Evolutionary conservation across 2,113 vertebrate species (phyloP).

Genomic region (Mola mola): DNA sequence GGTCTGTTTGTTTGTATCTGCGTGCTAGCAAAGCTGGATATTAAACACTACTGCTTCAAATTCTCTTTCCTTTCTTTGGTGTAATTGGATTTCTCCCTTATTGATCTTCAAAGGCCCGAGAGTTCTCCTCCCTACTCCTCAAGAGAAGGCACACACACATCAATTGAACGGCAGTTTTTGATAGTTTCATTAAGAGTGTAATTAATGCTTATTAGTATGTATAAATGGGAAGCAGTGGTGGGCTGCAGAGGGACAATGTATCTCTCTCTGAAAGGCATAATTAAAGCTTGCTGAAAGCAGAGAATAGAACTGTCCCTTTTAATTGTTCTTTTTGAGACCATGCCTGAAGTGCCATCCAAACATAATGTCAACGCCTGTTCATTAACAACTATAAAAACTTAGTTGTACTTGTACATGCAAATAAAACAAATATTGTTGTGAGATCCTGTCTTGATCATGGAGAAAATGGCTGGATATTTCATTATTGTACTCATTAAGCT

Average conservation of each 20-base stretch:
- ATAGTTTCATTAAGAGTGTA: constrained; percentile 84
- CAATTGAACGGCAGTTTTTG: constrained; percentile 76
- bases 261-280: constrained; percentile 75
- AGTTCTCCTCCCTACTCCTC: constrained; percentile 68
- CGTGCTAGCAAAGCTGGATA: constrained; percentile 55
- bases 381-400: constrained; percentile 68
- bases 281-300: constrained; percentile 75
- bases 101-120: constrained; percentile 81
- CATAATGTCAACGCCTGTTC: constrained; percentile 60
- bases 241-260: constrained; percentile 66
- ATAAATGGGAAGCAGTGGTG: constrained; percentile 71
- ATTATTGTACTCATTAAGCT: constrained; percentile 28
- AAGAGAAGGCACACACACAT: constrained; percentile 73
- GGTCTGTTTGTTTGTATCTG: constrained; percentile 43
- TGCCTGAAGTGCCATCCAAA: constrained; percentile 68
- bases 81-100: constrained; percentile 84
- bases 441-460: constrained; percentile 40
- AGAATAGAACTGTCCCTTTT: constrained; percentile 68
- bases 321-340: constrained; percentile 67
- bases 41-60: constrained; percentile 72
- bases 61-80: constrained; percentile 72
- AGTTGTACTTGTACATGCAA: constrained; percentile 60
- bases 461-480: constrained; percentile 18
- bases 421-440: constrained; percentile 57
- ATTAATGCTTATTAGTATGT: constrained; percentile 85